A percentile compares a stretch with the other conserved stretches of the same genome.
phyloP scores from a whole-genome alignment of 2,113 vertebrate species.

The Typhlomys cinereus region DNA sequence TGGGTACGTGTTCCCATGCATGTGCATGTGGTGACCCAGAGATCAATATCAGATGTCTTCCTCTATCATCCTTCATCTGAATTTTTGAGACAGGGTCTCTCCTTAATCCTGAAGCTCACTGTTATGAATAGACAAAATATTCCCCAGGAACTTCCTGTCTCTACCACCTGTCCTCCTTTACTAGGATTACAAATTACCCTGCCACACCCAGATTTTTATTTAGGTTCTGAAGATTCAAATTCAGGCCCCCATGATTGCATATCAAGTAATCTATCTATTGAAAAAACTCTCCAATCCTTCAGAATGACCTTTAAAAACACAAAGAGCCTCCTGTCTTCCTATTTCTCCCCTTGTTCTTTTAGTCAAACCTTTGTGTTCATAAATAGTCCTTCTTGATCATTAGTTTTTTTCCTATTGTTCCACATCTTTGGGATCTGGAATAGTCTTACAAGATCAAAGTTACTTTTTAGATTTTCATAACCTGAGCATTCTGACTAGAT shows the following conservation, averaged over 20 bases:
- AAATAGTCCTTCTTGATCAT: neutral
- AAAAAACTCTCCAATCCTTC: neutral
- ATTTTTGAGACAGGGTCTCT: neutral
- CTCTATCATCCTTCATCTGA: neutral
- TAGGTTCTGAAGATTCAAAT: neutral
- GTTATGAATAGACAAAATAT: neutral
- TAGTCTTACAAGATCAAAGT: neutral
- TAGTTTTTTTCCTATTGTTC: neutral
- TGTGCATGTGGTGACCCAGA: too few species aligned
- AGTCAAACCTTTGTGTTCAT: neutral
- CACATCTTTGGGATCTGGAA: neutral
- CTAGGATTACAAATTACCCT: neutral
- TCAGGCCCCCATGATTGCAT: neutral
- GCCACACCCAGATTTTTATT: neutral
- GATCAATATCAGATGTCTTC: too few species aligned
- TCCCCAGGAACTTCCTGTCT: neutral
- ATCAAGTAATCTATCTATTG: neutral
- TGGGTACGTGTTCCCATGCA: too few species aligned
- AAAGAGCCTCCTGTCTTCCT: neutral
- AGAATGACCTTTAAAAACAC: neutral
- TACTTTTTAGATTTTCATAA: neutral
- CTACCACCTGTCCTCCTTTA: too few species aligned
- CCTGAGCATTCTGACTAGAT: neutral
- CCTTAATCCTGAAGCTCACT: neutral
- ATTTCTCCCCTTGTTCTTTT: neutral